Base-by-base conservation (phyloP, 1,140 invertebrate species). In the Drosophila bipectinata region DNA sequence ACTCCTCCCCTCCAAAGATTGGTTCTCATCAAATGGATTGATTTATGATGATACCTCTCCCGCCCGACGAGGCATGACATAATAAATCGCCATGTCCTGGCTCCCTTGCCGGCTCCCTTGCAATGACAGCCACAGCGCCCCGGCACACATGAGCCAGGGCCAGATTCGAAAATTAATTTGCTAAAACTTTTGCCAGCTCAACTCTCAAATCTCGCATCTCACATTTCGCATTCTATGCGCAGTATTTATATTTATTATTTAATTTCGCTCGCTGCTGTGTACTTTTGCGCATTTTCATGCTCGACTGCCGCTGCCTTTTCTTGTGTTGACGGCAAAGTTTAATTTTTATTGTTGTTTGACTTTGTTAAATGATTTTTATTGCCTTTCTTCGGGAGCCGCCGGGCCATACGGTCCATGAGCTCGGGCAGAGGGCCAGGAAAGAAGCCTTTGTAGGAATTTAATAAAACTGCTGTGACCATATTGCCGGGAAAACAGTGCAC, bases 351-450 rank as follows among this genome's bases (percentile, higher is more conserved):
- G 83, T 87, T 87, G 83, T 87, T 87, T 87, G 83, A 87, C 83
- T 87, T 87, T 87, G 83, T 88, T 83, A 87, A 87, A 87, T 87
- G 83, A 87, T 87, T 87, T 87, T 87, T 87, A 87, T 87, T 87
- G 83, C 83, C 83, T 83, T 75, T 71, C 59, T 60, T 63, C 28
- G 41, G 55, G 41, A 37, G 45, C 30, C 39, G 54, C 34, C 48
- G 49, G 14, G n/a, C 21, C 21, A 14, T 14, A 10, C 41, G 14
- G 41, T 10, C 14, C 41, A 28, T 26, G 41, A 4, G 10, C 32
- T 4, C 10, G 10, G 34, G 34, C 10, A 2, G 32, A 34, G 1
- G 5, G 14, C 2, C 9, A 14, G 15, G 9, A 32, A 24, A 24
- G 79, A 88, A 87, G 79, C 84, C 83, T 87, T 87, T 87, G 83